Evolutionary conservation across 2,888 invertebrate species (phyloP).

Genomic region (Philereme vetulata): DNA sequence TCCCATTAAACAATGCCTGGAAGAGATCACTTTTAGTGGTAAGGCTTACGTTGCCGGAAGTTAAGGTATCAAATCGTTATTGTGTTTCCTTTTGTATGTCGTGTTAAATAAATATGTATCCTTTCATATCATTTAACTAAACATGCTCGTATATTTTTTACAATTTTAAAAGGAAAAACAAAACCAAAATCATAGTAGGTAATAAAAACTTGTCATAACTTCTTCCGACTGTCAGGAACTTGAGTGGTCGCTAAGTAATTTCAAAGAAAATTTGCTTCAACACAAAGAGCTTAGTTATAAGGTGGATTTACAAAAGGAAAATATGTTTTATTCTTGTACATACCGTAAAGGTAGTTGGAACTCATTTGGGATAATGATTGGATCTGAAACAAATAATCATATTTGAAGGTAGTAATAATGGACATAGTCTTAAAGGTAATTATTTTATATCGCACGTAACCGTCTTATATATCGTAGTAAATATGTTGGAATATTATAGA

Average conservation of each 20-base stretch:
- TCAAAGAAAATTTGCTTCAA: constrained; percentile 13
- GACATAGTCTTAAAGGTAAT: too few relatives aligned
- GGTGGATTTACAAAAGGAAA: constrained; percentile 9
- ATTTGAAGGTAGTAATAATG: background rate
- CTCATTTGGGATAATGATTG: constrained; percentile 58
- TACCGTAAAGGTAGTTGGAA: constrained; percentile 62
- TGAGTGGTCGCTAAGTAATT: constrained; percentile 15
- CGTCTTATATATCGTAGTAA: too few relatives aligned
- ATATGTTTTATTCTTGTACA: constrained; percentile 43
- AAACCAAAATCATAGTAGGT: constrained; percentile 13
- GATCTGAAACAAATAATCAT: constrained; percentile 55
- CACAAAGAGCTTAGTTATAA: background rate
- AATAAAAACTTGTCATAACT: constrained; percentile 34
- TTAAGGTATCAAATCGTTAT: too few relatives aligned
- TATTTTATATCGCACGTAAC: too few relatives aligned
- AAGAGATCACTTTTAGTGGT: too few relatives aligned
- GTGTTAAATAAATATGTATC: too few relatives aligned
- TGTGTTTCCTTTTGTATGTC: too few relatives aligned
- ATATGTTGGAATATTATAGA: too few relatives aligned
- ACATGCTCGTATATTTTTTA: background rate
- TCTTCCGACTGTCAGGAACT: constrained; percentile 22
- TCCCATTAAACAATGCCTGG: too few relatives aligned
- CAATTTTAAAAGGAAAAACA: background rate
- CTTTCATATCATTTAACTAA: too few relatives aligned
- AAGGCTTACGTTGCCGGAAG: too few relatives aligned